Evolutionary conservation across 2,797 vertebrate species (phyloP).

Genomic region (Chanos chanos): DNA sequence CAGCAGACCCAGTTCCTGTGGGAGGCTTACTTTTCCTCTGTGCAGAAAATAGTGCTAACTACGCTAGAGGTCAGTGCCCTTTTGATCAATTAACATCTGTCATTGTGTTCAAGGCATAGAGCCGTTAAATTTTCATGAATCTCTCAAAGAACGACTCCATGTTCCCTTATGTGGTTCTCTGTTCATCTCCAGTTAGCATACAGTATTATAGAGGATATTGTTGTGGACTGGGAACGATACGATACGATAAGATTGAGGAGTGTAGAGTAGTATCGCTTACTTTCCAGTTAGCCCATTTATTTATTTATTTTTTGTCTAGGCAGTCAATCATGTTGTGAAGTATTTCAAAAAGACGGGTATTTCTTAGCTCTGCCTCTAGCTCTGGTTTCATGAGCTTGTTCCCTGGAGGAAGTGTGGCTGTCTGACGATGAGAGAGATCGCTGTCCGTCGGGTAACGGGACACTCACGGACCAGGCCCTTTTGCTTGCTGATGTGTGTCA

Average conservation of each 20-base stretch:
- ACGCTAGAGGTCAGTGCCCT: constrained; percentile 88
- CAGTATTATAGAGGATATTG: neutral
- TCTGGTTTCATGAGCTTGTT: constrained; percentile 22
- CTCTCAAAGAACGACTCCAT: neutral
- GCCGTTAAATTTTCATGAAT: constrained; percentile 7
- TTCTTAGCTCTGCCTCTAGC: neutral
- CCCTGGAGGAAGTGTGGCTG: constrained; percentile 17
- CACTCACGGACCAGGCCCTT: constrained; percentile 8
- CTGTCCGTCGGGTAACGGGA: constrained; percentile 27
- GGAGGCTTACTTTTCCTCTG: constrained; percentile 99
- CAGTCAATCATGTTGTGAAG: constrained; percentile 54
- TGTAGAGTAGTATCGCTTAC: constrained; percentile 35
- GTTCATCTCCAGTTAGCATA: neutral
- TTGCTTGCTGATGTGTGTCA: neutral
- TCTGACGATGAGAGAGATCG: neutral
- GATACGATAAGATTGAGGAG: no score
- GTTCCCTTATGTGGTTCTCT: no score
- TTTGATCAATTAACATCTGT: constrained; percentile 17
- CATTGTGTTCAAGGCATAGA: neutral
- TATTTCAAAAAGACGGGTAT: constrained; percentile 55
- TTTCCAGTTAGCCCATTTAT: constrained; percentile 29
- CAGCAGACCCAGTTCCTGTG: constrained; percentile 99
- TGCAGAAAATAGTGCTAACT: constrained; percentile 98
- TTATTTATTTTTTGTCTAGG: constrained; percentile 21
- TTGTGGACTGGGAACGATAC: constrained; percentile 33